These are phyloP conservation scores for Nothocercus nigrocapillus DNA, from an alignment of 2,113 vertebrate genomes.

Conservation along the genomic window DNA sequence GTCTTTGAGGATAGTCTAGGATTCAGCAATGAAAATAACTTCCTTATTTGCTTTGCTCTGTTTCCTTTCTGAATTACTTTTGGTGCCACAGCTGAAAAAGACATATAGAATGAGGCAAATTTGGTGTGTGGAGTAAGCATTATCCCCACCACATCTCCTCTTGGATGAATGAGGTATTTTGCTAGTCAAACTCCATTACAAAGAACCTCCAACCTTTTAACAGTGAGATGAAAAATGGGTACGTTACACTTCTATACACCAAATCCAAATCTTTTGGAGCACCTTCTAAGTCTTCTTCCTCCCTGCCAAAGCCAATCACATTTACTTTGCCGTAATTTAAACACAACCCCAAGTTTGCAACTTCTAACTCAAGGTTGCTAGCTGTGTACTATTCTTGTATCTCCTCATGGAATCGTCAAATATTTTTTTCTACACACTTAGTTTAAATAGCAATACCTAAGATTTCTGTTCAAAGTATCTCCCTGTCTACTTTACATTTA, in stretches of 20 bases:
- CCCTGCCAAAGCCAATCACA: background rate
- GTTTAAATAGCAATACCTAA: background rate
- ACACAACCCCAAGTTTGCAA: background rate
- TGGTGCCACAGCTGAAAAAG: background rate
- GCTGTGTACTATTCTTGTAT: background rate
- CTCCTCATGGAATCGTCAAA: background rate
- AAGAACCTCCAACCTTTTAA: background rate
- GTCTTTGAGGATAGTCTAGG: conserved; percentile 31
- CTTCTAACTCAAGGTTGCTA: background rate
- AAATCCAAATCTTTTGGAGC: background rate
- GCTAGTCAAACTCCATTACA: background rate
- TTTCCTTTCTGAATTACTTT: background rate
- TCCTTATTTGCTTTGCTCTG: background rate
- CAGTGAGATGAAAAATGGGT: background rate
- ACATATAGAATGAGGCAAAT: background rate
- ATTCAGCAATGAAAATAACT: conserved; percentile 32
- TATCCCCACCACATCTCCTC: background rate
- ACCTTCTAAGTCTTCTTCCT: background rate
- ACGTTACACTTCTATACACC: background rate
- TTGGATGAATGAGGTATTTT: background rate
- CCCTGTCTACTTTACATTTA: background rate
- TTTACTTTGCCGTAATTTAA: background rate
- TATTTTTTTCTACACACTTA: background rate
- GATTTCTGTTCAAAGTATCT: background rate
- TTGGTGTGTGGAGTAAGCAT: background rate